These are phyloP conservation scores for Xanthorhoe designata DNA, from an alignment of 2,888 invertebrate genomes.

Conservation along the genomic window DNA sequence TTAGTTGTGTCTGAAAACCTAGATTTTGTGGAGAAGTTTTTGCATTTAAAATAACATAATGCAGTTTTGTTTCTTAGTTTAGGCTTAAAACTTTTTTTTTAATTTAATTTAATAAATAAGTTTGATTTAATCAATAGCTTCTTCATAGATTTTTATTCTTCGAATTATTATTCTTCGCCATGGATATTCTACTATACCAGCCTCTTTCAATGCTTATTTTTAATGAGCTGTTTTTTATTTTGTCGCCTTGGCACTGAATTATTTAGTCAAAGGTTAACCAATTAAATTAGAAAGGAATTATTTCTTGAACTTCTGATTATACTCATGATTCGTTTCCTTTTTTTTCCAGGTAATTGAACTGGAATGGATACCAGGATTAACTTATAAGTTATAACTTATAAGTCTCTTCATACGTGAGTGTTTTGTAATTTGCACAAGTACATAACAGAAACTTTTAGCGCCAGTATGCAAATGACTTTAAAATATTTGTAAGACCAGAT, in stretches of 20 bases:
- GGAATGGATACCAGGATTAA: constrained; percentile 54
- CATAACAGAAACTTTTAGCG: constrained; percentile 24
- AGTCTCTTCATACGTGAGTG: constrained; percentile 55
- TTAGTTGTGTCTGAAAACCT: not conserved
- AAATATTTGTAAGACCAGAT: not conserved
- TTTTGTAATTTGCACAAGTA: constrained; percentile 37
- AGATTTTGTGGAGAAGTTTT: not conserved
- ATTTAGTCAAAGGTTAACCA: constrained; percentile 21
- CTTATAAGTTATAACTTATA: constrained; percentile 47
- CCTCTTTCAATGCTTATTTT: not conserved
- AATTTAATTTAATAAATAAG: not conserved
- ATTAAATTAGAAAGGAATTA: constrained; percentile 39
- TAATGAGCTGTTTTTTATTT: not conserved
- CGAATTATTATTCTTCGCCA: too few relatives aligned
- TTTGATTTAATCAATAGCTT: not conserved
- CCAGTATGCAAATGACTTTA: constrained; percentile 16
- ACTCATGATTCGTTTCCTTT: constrained; percentile 46
- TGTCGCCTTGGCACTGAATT: not conserved
- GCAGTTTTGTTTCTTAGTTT: not conserved
- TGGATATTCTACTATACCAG: not conserved
- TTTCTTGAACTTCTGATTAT: constrained; percentile 35
- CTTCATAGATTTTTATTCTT: not conserved
- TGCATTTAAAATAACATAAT: too few relatives aligned
- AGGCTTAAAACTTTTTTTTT: not conserved
- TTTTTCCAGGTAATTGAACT: constrained; percentile 69